phyloP scores from a whole-genome alignment of 2,797 vertebrate genomes.

The Thaleichthys pacificus region DNA sequence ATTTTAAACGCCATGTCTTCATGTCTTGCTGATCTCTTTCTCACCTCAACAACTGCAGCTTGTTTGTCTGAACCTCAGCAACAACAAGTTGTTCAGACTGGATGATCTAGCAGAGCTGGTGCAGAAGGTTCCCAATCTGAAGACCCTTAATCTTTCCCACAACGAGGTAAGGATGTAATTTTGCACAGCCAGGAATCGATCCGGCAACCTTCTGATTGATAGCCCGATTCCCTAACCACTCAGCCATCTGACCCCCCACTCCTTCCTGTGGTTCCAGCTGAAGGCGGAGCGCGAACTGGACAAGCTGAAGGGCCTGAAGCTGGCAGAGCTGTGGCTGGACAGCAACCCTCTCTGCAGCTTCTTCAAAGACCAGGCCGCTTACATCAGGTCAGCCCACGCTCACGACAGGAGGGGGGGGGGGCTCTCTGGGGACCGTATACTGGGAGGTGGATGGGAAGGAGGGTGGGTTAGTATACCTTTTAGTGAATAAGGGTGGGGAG shows the following conservation, averaged over 20 bases:
- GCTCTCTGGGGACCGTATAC: neutral
- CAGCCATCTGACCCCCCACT: no score
- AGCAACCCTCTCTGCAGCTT: slow-evolving; percentile 82
- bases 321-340: slow-evolving; percentile 88
- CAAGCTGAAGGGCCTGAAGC: slow-evolving; percentile 84
- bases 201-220: no score
- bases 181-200: no score
- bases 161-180: slow-evolving; percentile 79
- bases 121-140: slow-evolving; percentile 80
- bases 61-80: slow-evolving; percentile 82
- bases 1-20: neutral
- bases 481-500: neutral
- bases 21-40: neutral
- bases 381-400: slow-evolving; percentile 83
- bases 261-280: slow-evolving; percentile 69
- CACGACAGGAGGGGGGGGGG: neutral
- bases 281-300: slow-evolving; percentile 87
- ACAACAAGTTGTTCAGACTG: slow-evolving; percentile 83
- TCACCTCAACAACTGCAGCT: slow-evolving; percentile 65
- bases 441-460: neutral
- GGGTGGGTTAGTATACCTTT: neutral
- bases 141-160: slow-evolving; percentile 84
- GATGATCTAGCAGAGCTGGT: slow-evolving; percentile 80
- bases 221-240: no score
- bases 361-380: slow-evolving; percentile 85